Evolutionary conservation across 2,113 vertebrate genomes (phyloP).

Genomic region (Panthera uncia): DNA sequence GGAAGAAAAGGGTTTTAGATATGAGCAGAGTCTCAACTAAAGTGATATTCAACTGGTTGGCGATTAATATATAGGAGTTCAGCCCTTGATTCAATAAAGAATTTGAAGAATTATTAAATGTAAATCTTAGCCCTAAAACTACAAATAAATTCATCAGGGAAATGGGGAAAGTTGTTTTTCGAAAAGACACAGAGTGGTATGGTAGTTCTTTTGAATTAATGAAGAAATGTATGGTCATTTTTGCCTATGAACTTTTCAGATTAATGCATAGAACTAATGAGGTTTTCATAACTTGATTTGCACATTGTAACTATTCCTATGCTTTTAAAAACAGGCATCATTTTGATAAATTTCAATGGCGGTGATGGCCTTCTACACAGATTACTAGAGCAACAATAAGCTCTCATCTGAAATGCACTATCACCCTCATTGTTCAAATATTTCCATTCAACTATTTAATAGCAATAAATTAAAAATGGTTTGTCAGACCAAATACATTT

Average conservation of each 20-base stretch:
- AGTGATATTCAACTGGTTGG: slow-evolving; percentile 26
- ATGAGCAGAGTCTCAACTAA: not conserved
- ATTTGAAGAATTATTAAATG: not conserved
- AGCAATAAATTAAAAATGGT: slow-evolving; percentile 7
- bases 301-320: not conserved
- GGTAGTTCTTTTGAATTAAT: not conserved
- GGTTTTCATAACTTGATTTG: not conserved
- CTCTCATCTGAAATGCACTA: not conserved
- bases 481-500: not conserved
- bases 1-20: not conserved
- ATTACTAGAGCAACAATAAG: not conserved
- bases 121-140: not conserved
- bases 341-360: not conserved
- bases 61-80: not conserved
- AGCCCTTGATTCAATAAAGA: not conserved
- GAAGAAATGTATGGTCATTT: not conserved
- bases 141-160: not conserved
- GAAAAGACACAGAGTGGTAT: not conserved
- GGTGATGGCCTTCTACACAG: not conserved
- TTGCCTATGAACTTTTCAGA: not conserved
- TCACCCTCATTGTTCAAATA: not conserved
- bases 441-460: not conserved
- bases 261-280: not conserved
- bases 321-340: not conserved
- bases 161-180: not conserved